Base-by-base conservation (phyloP, 2,113 vertebrate genomes). In the Lampris incognitus region DNA sequence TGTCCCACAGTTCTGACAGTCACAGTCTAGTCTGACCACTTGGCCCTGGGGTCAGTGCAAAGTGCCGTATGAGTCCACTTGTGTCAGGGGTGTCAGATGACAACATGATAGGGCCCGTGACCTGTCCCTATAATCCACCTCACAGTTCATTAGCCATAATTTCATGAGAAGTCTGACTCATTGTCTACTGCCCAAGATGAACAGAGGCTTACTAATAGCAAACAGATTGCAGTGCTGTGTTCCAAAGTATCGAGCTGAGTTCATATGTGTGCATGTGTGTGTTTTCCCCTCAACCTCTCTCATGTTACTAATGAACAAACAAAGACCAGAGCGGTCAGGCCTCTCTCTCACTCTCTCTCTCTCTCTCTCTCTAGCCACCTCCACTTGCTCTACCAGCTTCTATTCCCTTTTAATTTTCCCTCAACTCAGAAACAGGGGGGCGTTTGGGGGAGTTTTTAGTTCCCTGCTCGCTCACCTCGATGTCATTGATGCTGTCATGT, bases 251-350 rank as follows among this genome's bases (percentile, higher is more conserved):
- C n/a, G 9, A 66, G 64, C 0, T 39, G 76, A 61, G 38, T 24
- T 24, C 24, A 24, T 24, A 24, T 24, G 24, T 24, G 24, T 24
- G 66, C 42, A 24, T 24, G 24, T 60, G 52, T 39, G 36, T 36
- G 5, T 64, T 71, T 49, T 61, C 76, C 10, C 11, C 50, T 48
- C 24, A 66, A 44, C 41, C 56, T 55, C 0, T 10, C 68, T 85
- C 74, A 62, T 74, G 51, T 86, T 84, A 88, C 77, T 87, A 81
- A 83, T 59, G 52, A 60, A 78, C 69, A 76, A 74, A 78, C 11
- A 42, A 36, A 5, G 11, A 36, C 52, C 5, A 5, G n/a, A 70
- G 56, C 66, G 55, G 77, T 56, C 49, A 48, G 42, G 9, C 8
- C 7, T 5, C 41, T 5, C 36, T 8, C 13, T 46, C 11, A 40